phyloP scores from a whole-genome alignment of 1,140 invertebrate species.

The Lucilia cuprina region DNA sequence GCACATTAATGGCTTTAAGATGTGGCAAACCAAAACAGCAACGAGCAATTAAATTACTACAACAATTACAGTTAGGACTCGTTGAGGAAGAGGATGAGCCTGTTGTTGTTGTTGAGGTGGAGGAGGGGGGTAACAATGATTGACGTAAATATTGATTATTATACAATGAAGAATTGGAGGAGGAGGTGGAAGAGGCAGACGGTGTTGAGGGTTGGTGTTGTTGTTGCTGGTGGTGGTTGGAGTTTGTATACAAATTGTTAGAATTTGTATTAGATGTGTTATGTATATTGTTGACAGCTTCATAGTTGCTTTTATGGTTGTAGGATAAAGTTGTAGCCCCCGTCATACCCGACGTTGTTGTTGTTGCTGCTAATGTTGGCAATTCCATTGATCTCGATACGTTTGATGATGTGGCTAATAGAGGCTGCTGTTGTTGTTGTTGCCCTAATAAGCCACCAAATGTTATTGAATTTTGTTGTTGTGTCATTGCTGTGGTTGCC shows the following conservation, averaged over 20 bases:
- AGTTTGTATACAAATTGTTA: neutral
- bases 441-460: neutral
- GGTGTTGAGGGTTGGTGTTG: neutral
- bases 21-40: conserved; percentile 67
- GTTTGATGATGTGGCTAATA: conserved; percentile 34
- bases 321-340: conserved; percentile 34
- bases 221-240: neutral
- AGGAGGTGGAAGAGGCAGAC: conserved; percentile 36
- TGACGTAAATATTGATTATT: conserved; percentile 28
- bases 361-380: conserved; percentile 37
- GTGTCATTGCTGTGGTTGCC: neutral
- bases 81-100: neutral
- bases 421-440: neutral
- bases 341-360: conserved; percentile 47
- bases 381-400: conserved; percentile 27
- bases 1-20: conserved; percentile 73
- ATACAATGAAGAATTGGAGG: conserved; percentile 29
- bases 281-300: conserved; percentile 46
- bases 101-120: neutral
- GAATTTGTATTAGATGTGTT: neutral
- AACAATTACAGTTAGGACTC: conserved; percentile 49
- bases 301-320: conserved; percentile 38
- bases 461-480: conserved; percentile 12
- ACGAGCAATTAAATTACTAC: conserved; percentile 61
- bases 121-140: neutral